A percentile compares a stretch with the other conserved stretches of the same genome.
Conservation (phyloP, 2,888 invertebrate genomes). For the Aphodius sticticus region DNA sequence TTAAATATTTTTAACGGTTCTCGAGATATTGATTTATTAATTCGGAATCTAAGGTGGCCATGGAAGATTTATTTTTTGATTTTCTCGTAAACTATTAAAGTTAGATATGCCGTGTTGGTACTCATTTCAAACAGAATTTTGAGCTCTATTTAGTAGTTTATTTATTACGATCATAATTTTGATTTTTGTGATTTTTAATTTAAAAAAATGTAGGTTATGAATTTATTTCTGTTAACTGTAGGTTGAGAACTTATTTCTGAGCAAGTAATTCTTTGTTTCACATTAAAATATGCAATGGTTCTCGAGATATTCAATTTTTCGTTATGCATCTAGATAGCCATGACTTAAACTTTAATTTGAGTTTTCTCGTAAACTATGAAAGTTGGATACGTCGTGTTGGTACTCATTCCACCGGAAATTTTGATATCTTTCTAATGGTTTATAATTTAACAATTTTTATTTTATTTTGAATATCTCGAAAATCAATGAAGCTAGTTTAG, state of each 20-base stretch:
- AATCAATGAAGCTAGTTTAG: neutral
- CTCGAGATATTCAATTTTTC: neutral
- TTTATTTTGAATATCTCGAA: neutral
- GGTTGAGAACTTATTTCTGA: neutral
- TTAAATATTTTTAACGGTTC: neutral
- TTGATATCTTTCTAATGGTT: neutral
- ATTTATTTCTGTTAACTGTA: no score
- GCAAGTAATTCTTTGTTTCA: slow-evolving; percentile 6
- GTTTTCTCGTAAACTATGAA: neutral
- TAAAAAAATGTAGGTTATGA: no score
- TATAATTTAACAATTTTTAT: neutral
- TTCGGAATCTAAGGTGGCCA: neutral
- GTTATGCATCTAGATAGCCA: neutral
- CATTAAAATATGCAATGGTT: neutral
- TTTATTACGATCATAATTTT: no score
- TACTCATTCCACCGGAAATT: neutral
- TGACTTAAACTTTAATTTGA: neutral
- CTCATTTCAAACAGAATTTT: neutral
- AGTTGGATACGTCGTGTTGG: neutral
- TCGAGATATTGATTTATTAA: neutral
- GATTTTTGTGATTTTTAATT: no score
- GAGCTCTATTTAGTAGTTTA: neutral
- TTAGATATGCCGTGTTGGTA: neutral
- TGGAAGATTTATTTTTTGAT: neutral
- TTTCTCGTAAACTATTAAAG: neutral